A percentile compares a stretch with the other conserved stretches of the same genome.
Evolutionary conservation across 2,888 invertebrate species (phyloP).

Genomic region (Lepidocyrtoides sp.): DNA sequence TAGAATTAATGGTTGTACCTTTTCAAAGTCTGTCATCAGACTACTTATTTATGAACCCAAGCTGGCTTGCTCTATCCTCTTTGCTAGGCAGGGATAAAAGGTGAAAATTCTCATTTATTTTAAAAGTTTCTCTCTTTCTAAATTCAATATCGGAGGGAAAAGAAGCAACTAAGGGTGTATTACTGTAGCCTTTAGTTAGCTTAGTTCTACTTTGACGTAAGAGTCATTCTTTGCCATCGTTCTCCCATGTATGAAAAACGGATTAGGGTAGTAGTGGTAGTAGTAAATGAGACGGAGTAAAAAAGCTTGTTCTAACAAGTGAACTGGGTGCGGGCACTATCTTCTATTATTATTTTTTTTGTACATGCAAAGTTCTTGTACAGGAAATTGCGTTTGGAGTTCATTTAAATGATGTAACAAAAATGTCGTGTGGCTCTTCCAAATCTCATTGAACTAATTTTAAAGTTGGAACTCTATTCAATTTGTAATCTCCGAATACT

Average conservation of each 20-base stretch:
- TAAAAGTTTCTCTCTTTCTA: not conserved
- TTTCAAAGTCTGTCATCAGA: not conserved
- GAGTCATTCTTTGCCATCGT: too few relatives aligned
- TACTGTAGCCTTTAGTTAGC: not conserved
- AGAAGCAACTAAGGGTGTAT: not conserved
- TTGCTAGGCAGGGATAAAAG: not conserved
- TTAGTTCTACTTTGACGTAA: not conserved
- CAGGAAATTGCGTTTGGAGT: slow-evolving; percentile 7
- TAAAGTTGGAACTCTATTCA: slow-evolving; percentile 6
- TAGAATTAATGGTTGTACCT: not conserved
- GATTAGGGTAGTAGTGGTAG: not conserved
- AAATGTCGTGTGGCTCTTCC: not conserved
- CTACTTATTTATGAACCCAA: not conserved
- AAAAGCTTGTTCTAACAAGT: not conserved
- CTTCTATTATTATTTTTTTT: not conserved
- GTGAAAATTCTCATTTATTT: slow-evolving; percentile 68
- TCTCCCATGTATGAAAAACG: not conserved
- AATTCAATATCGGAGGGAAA: slow-evolving; percentile 7
- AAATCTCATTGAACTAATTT: slow-evolving; percentile 12
- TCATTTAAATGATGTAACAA: not conserved
- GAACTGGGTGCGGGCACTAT: not conserved
- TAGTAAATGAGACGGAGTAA: not conserved
- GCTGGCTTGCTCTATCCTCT: not conserved
- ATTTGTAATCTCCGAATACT: not conserved
- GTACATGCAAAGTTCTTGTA: not conserved